Evolutionary conservation across 2,888 invertebrate species (phyloP), one percentile per base, ranked within the genome.

Genomic region (Agriopis aurantiaria): DNA sequence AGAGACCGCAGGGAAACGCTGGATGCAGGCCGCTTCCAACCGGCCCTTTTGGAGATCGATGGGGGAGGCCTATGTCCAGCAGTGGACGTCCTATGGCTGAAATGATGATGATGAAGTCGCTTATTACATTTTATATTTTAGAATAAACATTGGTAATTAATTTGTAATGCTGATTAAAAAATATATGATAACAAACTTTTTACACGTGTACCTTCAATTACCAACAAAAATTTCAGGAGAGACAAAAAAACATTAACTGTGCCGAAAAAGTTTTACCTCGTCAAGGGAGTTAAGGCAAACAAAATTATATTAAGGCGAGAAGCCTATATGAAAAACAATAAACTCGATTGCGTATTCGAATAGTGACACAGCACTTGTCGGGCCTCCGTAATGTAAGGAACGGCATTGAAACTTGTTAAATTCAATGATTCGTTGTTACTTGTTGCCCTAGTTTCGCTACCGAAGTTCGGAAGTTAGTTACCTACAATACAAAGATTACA

Each of bases 311-410:
- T 57, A 53, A 8, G 48, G 23, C 49, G 52, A 64, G 61, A 65
- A 64, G 51, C 56, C 57, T 65, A 41, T 72, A 52, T 60, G 64
- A 62, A 68, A 68, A 69, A 64, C 72, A 69, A 65, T 66, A 68
- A 71, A 75, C 64, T 72, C 66, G 60, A 91, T 92, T 90, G 87
- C 85, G 84, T 88, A 88, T 90, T 90, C 84, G 86, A 83, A 76
- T 79, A 79, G 84, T 82, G 86, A 84, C 90, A 68, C 57, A 49
- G 62, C 68, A 89, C 85, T 91, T 91, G 82, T 90, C 81, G 76
- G 92, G 91, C 88, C 86, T 93, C 90, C 77, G 78, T 85, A 87
- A 86, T 86, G 86, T 87, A 87, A 86, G 85, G 83, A 85, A 86
- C 85, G 88, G 82, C 88, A 88, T 86, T 89, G 87, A 85, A 80